Conservation (phyloP, 2,113 vertebrate genomes). For the rat (Rattus norvegicus) region DNA sequence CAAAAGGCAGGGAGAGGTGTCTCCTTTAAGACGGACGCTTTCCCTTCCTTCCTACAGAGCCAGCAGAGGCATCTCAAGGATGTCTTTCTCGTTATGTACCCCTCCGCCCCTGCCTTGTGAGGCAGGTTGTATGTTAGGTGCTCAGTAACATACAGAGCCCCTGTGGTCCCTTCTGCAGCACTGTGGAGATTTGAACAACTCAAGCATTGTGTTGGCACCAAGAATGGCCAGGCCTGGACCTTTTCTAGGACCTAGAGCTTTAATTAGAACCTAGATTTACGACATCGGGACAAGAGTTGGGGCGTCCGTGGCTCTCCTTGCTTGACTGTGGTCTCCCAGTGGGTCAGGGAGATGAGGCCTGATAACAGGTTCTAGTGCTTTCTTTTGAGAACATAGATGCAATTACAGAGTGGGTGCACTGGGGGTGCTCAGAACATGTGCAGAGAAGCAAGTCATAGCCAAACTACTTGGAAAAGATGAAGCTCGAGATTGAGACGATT, state of each 20-base stretch:
- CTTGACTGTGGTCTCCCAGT: background rate
- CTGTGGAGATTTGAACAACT: background rate
- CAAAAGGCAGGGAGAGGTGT: background rate
- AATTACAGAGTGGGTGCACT: background rate
- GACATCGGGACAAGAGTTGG: background rate
- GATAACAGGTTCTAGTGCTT: background rate
- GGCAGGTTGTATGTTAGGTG: background rate
- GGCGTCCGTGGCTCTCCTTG: background rate
- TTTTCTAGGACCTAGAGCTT: background rate
- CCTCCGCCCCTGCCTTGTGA: background rate
- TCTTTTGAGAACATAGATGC: constrained; percentile 12
- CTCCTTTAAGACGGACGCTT: background rate
- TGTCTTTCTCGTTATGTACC: background rate
- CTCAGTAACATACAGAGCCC: background rate
- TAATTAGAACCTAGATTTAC: background rate
- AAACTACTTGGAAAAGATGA: background rate
- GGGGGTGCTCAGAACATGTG: background rate
- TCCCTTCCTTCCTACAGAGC: background rate
- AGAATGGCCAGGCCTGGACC: background rate
- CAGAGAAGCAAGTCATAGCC: background rate
- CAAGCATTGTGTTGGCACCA: background rate
- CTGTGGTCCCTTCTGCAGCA: background rate
- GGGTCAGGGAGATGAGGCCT: background rate
- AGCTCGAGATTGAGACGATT: background rate
- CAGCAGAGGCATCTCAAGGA: background rate